Base-by-base conservation (phyloP, 2,888 invertebrate genomes). In the Microctonus brassicae region DNA sequence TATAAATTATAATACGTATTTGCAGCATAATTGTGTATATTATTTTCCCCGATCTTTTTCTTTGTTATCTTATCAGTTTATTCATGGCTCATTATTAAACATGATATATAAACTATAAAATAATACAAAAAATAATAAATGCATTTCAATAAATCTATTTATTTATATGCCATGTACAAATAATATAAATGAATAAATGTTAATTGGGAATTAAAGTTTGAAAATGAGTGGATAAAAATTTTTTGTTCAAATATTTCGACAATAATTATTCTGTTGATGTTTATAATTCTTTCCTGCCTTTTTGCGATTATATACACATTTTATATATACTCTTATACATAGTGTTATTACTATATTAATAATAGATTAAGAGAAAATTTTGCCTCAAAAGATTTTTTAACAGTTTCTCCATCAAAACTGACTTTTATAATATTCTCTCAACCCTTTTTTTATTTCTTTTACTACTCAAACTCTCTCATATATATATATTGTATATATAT, bases 331-430 rank as follows among this genome's bases (percentile, higher is more conserved):
- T 29, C 29, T 29, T 5, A 3, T 29, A 29, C 29, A 3, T 29
- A 29, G 4, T 29, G 7, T 73, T 73, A 47, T 17, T 47, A 47
- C 64, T 68, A 75, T 81, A 81, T 82, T 83, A 83, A 83, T 83
- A 82, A 83, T 79, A 81, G 81, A 79, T 81, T 80, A 77, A 76
- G 78, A 78, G 78, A 78, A n/a, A n/a, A 80, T 79, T 81, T 82
- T 81, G 80, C 80, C 79, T 82, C n/a, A n/a, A n/a, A n/a, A n/a
- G n/a, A n/a, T n/a, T n/a, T 83, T 83, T 83, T 79, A 81, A 82
- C 80, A 80, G 79, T 74, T 74, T 73, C 29, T 68, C 67, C 76
- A 76, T 79, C 79, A 74, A 80, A 77, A 77, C 76, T 72, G 70
- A 73, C 67, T 69, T 69, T 67, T 20, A 64, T 61, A 60, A 52